phyloP scores from a whole-genome alignment of 2,888 invertebrate genomes.

The Tipula lateralis region DNA sequence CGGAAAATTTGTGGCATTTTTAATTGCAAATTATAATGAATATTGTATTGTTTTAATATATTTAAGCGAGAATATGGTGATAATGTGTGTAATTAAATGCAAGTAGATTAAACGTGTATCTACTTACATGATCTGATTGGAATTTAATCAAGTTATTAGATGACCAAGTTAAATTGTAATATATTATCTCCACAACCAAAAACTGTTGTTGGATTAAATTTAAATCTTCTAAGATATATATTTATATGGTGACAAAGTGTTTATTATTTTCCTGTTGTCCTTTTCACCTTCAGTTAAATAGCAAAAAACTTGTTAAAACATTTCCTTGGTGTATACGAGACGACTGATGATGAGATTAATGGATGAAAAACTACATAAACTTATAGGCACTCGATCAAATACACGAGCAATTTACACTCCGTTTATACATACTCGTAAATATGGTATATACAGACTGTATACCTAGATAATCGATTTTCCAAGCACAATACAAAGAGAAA shows the following conservation, averaged over 20 bases:
- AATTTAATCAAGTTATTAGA: not conserved
- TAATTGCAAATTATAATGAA: not conserved
- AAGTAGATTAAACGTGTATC: not conserved
- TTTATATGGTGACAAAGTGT: not conserved
- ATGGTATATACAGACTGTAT: no score
- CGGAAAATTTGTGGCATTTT: not conserved
- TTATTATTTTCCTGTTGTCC: not conserved
- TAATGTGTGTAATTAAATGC: not conserved
- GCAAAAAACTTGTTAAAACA: not conserved
- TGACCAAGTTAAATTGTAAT: not conserved
- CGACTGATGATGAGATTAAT: not conserved
- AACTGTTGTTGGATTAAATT: not conserved
- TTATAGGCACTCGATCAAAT: not conserved
- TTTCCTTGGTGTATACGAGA: not conserved
- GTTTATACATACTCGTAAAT: not conserved
- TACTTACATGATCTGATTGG: not conserved
- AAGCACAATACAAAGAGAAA: not conserved
- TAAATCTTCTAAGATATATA: not conserved
- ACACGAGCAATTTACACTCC: not conserved
- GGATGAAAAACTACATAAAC: not conserved
- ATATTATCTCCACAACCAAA: not conserved
- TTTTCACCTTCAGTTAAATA: not conserved
- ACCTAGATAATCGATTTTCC: not conserved
- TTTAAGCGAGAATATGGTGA: not conserved
- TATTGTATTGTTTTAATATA: not conserved